Percentiles rank a stretch among this genome's conserved stretches.
These are phyloP conservation scores for Sesamia inferens DNA, from an alignment of 2,888 invertebrate species.

Conservation along the genomic window DNA sequence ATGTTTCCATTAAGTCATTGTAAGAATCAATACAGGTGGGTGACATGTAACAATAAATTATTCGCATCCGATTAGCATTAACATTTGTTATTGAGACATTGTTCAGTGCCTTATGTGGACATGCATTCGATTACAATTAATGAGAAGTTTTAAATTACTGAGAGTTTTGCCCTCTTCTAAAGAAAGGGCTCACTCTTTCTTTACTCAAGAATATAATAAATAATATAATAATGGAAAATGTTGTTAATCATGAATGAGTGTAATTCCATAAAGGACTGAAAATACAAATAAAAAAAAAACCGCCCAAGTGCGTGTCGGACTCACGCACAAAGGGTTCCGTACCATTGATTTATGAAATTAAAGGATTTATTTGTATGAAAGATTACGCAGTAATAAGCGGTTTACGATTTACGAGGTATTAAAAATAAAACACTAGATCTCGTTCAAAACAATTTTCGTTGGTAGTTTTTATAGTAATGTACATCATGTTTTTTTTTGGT, in stretches of 20 bases:
- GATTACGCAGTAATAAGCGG: too few species aligned
- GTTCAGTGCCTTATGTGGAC: slow-evolving; percentile 40
- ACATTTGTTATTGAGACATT: slow-evolving; percentile 41
- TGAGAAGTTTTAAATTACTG: slow-evolving; percentile 23
- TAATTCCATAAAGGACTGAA: background rate
- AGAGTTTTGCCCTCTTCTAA: background rate
- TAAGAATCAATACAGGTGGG: slow-evolving; percentile 34
- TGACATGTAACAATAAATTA: slow-evolving; percentile 61
- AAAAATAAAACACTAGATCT: too few species aligned
- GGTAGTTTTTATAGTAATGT: too few species aligned
- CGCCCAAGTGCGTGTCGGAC: too few species aligned
- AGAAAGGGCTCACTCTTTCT: background rate
- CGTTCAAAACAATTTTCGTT: too few species aligned
- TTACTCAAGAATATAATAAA: too few species aligned
- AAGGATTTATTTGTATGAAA: too few species aligned
- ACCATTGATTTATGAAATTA: too few species aligned
- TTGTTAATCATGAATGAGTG: background rate
- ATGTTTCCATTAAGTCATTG: slow-evolving; percentile 28
- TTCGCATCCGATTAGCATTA: slow-evolving; percentile 65
- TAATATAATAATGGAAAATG: background rate
- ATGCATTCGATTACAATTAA: slow-evolving; percentile 17
- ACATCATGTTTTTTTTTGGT: too few species aligned
- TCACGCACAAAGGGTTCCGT: too few species aligned
- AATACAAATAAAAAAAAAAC: background rate
- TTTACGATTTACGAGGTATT: too few species aligned